Percentiles rank a stretch among this genome's conserved stretches.
These are phyloP conservation scores for Drosophila kokeensis DNA, from an alignment of 2,888 invertebrate species.

Conservation along the genomic window DNA sequence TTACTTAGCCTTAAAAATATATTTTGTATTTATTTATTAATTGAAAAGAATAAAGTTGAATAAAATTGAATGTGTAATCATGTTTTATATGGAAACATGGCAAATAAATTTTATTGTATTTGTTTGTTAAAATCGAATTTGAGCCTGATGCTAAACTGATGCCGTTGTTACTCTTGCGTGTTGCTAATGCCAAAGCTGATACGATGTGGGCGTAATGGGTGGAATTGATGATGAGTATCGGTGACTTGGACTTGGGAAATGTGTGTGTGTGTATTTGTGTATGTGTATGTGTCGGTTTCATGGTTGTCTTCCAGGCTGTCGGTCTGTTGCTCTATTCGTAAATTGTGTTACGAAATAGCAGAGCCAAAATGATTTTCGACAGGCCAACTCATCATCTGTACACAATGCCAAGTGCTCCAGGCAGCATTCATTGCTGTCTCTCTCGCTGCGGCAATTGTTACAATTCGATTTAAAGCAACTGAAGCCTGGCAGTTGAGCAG, in stretches of 20 bases:
- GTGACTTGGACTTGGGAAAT: conserved; percentile 21
- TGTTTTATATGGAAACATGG: conserved; percentile 16
- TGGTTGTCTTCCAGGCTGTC: conserved; percentile 9
- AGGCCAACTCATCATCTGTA: conserved; percentile 55
- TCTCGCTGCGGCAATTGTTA: conserved; percentile 58
- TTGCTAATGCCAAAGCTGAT: conserved; percentile 15
- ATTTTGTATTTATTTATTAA: conserved; percentile 21
- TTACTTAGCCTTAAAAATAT: no score
- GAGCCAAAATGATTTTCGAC: conserved; percentile 52
- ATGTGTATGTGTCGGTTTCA: not conserved
- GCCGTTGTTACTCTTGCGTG: not conserved
- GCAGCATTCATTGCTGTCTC: conserved; percentile 22
- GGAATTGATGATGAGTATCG: conserved; percentile 50
- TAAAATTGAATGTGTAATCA: not conserved
- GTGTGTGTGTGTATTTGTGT: not conserved
- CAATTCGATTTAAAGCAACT: conserved; percentile 62
- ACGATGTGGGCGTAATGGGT: conserved; percentile 41
- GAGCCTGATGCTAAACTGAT: conserved; percentile 29
- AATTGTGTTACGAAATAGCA: conserved; percentile 46
- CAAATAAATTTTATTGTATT: conserved; percentile 33
- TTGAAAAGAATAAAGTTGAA: conserved; percentile 4
- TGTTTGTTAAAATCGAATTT: conserved; percentile 47
- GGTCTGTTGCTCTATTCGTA: conserved; percentile 16
- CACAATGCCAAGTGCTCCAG: conserved; percentile 18
- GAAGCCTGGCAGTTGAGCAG: conserved; percentile 49